These are phyloP conservation scores for Pantherophis vulpinus DNA, from an alignment of 2,797 vertebrate genomes.

Conservation along the genomic window DNA sequence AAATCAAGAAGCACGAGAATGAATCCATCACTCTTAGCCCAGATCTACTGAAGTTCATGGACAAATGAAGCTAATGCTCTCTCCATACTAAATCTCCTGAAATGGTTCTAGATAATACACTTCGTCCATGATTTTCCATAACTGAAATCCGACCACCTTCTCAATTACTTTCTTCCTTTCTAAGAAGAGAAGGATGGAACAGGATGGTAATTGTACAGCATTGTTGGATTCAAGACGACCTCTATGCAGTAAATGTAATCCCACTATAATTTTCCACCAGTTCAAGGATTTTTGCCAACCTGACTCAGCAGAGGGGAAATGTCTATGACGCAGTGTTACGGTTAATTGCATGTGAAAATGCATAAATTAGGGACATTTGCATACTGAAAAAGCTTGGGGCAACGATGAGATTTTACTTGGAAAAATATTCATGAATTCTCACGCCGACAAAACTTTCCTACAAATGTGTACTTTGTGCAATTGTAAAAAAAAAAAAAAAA, in stretches of 20 bases:
- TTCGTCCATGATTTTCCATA: neutral
- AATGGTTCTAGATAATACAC: neutral
- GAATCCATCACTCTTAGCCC: neutral
- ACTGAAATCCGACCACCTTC: neutral
- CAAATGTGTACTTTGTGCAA: neutral
- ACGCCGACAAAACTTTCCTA: neutral
- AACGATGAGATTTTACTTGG: neutral
- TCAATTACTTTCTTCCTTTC: neutral
- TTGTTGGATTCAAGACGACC: neutral
- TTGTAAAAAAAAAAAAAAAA: neutral
- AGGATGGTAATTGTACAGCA: neutral
- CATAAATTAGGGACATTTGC: neutral
- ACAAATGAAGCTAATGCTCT: neutral
- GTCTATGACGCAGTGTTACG: neutral
- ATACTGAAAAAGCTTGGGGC: neutral
- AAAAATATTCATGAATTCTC: neutral
- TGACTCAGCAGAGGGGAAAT: neutral
- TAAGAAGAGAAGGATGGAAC: neutral
- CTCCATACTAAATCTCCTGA: neutral
- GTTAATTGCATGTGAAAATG: neutral
- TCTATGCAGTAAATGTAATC: neutral
- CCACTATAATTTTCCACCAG: neutral
- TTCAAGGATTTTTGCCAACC: neutral
- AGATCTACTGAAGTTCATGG: neutral
- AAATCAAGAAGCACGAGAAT: neutral